phyloP scores from a whole-genome alignment of 2,797 vertebrate genomes.

The Danio albolineatus region DNA sequence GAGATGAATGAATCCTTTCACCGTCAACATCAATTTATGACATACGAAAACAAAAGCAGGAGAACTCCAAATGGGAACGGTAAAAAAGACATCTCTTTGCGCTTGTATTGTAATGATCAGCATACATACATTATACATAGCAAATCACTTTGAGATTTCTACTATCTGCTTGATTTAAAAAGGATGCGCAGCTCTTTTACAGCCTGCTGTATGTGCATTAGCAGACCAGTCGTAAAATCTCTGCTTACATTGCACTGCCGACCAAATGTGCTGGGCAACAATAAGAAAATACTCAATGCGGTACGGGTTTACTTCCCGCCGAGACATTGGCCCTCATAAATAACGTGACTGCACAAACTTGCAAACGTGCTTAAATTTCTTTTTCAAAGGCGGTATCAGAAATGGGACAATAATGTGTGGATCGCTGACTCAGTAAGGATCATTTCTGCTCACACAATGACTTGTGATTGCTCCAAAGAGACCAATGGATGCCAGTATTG shows the following conservation, averaged over 20 bases:
- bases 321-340: conserved; percentile 43
- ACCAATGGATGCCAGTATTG: background rate
- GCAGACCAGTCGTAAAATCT: conserved; percentile 54
- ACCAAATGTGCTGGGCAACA: conserved; percentile 42
- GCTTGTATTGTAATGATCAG: conserved; percentile 29
- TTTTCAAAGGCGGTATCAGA: conserved; percentile 27
- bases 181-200: conserved; percentile 46
- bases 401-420: conserved; percentile 25
- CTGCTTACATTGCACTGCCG: conserved; percentile 54
- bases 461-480: background rate
- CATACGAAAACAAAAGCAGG: conserved; percentile 43
- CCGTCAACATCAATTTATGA: conserved; percentile 45
- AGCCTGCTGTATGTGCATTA: conserved; percentile 56
- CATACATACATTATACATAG: conserved; percentile 48
- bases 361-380: conserved; percentile 26
- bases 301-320: background rate
- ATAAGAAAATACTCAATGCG: conserved; percentile 21
- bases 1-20: conserved; percentile 35
- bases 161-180: conserved; percentile 20
- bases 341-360: conserved; percentile 35
- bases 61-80: conserved; percentile 24
- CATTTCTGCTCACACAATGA: conserved; percentile 1
- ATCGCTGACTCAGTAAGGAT: conserved; percentile 27
- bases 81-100: conserved; percentile 33
- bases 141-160: conserved; percentile 41